phyloP scores from a whole-genome alignment of 1,140 invertebrate genomes.

The Caenorhabditis tropicalis region DNA sequence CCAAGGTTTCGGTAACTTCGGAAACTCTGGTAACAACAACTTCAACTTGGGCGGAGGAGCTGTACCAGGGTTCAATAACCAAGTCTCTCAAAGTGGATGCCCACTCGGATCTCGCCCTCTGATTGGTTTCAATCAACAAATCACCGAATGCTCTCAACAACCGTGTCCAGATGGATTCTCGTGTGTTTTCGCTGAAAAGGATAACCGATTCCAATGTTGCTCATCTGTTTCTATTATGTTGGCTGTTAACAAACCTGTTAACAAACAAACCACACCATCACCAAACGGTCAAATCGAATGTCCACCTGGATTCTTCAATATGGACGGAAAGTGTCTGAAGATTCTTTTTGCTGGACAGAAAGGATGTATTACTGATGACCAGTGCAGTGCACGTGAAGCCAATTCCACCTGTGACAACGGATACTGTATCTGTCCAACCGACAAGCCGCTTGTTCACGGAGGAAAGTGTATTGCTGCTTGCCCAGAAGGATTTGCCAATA shows the following conservation, averaged over 20 bases:
- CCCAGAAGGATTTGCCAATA: constrained; percentile 71
- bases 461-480: constrained; percentile 65
- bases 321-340: constrained; percentile 52
- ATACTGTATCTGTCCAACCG: constrained; percentile 65
- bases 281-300: constrained; percentile 57
- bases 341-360: constrained; percentile 69
- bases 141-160: constrained; percentile 49
- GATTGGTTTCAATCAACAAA: constrained; percentile 24
- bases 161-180: constrained; percentile 56
- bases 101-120: constrained; percentile 50
- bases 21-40: neutral
- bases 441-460: constrained; percentile 65
- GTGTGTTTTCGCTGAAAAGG: constrained; percentile 51
- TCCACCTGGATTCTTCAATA: constrained; percentile 61
- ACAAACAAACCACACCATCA: constrained; percentile 34
- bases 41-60: neutral
- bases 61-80: constrained; percentile 2
- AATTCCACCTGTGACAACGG: constrained; percentile 56
- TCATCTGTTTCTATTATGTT: constrained; percentile 51
- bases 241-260: constrained; percentile 29
- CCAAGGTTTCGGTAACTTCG: neutral
- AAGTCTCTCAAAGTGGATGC: constrained; percentile 39
- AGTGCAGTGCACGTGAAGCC: constrained; percentile 63
- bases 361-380: constrained; percentile 66
- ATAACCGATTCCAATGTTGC: constrained; percentile 54